Evolutionary conservation across 2,113 vertebrate species (phyloP).

Genomic region (Passerina amoena): DNA sequence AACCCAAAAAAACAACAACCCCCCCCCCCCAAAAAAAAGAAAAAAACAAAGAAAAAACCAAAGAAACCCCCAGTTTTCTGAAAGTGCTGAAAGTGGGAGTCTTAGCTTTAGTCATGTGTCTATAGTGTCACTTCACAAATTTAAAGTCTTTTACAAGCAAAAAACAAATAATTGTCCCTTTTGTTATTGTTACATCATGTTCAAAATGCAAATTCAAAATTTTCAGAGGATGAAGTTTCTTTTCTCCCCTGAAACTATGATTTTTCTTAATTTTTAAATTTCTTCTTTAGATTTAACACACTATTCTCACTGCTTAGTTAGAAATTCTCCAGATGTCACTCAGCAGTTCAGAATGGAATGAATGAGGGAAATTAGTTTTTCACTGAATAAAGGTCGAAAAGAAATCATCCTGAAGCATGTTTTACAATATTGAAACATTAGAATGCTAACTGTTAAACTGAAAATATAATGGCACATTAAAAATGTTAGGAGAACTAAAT

Average conservation of each 20-base stretch:
- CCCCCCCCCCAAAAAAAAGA: too few relatives aligned
- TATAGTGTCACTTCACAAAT: neutral
- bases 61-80: neutral
- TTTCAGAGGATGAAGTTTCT: neutral
- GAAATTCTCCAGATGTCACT: neutral
- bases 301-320: accelerated
- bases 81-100: neutral
- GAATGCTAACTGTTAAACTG: neutral
- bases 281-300: neutral
- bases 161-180: neutral
- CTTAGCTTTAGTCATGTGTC: neutral
- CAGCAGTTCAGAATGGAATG: neutral
- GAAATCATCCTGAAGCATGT: neutral
- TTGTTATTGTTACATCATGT: neutral
- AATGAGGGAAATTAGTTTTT: neutral
- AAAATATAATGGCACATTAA: neutral
- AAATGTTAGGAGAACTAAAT: neutral
- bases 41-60: neutral
- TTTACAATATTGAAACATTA: neutral
- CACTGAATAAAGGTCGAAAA: neutral
- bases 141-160: neutral
- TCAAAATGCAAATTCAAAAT: neutral
- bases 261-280: neutral
- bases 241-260: neutral
- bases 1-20: too few relatives aligned